These are phyloP conservation scores for Eucera pruinosa DNA, from an alignment of 2,888 invertebrate species.

Conservation along the genomic window DNA sequence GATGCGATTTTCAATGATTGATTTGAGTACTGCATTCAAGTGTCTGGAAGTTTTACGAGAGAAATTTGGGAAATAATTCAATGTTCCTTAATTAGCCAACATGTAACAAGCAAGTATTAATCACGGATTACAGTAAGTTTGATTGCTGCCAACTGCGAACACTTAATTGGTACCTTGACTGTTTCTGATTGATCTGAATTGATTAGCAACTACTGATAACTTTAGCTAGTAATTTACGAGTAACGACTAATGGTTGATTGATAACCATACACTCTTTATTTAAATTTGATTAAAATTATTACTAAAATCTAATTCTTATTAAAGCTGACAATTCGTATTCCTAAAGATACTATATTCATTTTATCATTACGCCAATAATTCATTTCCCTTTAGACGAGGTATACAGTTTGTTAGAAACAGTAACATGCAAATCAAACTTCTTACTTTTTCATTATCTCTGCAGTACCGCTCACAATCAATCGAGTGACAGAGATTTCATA, in stretches of 20 bases:
- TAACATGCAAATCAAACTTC: too few relatives aligned
- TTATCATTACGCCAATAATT: too few relatives aligned
- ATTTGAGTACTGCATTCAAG: too few relatives aligned
- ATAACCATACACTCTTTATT: not conserved
- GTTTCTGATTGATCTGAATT: constrained; percentile 21
- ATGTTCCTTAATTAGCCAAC: not conserved
- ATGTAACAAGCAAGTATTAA: not conserved
- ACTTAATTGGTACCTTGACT: constrained; percentile 4
- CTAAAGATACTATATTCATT: too few relatives aligned
- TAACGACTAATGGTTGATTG: not conserved
- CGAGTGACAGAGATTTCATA: too few relatives aligned
- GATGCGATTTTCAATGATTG: constrained; percentile 1
- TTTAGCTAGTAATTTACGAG: not conserved
- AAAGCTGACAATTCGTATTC: too few relatives aligned
- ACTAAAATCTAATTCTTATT: too few relatives aligned
- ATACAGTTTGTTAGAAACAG: too few relatives aligned
- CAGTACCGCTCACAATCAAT: too few relatives aligned
- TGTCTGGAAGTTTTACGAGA: not conserved
- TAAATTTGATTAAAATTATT: too few relatives aligned
- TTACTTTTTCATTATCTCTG: too few relatives aligned
- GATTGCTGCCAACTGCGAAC: constrained; percentile 1
- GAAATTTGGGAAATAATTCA: not conserved
- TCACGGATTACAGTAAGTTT: not conserved
- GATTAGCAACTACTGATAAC: constrained; percentile 7
- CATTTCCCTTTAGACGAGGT: too few relatives aligned